phyloP scores from a whole-genome alignment of 2,888 invertebrate species.

The Lasioglossum morio region DNA sequence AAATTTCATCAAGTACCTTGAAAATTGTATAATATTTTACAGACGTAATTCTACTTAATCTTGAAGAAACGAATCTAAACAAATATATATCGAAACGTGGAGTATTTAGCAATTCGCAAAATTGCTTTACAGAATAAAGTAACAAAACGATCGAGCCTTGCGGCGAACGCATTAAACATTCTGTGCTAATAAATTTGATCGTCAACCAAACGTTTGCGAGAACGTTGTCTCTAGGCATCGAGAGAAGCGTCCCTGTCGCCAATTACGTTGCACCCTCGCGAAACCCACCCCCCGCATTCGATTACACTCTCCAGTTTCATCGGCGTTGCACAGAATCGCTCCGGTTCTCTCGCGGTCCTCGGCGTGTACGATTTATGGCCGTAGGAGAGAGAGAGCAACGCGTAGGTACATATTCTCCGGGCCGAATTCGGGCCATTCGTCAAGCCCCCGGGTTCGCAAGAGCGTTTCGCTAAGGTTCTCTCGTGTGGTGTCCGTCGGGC shows the following conservation, averaged over 20 bases:
- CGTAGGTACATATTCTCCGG: constrained; percentile 26
- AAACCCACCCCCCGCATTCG: neutral
- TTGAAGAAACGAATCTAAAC: too few relatives aligned
- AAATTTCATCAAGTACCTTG: too few relatives aligned
- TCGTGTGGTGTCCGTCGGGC: constrained; percentile 28
- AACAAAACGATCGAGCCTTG: too few relatives aligned
- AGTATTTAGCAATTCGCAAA: too few relatives aligned
- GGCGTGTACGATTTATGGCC: constrained; percentile 29
- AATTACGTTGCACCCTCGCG: constrained; percentile 3
- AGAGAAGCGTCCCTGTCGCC: neutral
- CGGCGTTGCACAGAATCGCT: neutral
- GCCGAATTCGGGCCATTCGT: constrained; percentile 38
- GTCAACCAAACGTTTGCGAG: neutral
- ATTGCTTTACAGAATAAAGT: too few relatives aligned
- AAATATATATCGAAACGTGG: too few relatives aligned
- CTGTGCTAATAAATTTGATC: neutral
- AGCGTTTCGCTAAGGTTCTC: constrained; percentile 41
- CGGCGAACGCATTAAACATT: too few relatives aligned
- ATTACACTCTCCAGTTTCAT: constrained; percentile 4
- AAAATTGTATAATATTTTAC: too few relatives aligned
- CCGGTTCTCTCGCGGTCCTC: neutral
- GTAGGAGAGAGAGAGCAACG: neutral
- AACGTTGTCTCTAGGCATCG: neutral
- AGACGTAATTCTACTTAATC: too few relatives aligned
- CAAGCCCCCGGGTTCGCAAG: constrained; percentile 30